Evolutionary conservation across 2,113 vertebrate species (phyloP).

Genomic region (Ammodramus savannarum): DNA sequence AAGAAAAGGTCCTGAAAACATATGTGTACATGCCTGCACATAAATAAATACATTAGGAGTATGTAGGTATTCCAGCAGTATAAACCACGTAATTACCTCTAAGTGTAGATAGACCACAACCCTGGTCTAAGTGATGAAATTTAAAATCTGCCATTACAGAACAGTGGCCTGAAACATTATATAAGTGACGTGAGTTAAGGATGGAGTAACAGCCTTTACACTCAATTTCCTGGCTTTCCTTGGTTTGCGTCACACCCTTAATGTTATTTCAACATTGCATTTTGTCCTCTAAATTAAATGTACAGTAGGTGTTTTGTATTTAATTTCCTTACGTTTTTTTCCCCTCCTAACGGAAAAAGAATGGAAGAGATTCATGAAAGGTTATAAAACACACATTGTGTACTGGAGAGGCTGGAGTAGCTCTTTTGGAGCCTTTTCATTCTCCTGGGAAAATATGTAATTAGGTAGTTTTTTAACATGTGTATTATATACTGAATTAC

Average conservation of each 20-base stretch:
- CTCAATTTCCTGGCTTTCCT: conserved; percentile 62
- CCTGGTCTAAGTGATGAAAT: conserved; percentile 5
- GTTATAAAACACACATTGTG: conserved; percentile 75
- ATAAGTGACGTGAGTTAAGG: background rate
- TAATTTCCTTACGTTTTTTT: conserved; percentile 64
- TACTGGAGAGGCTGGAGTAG: conserved; percentile 52
- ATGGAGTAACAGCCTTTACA: conserved; percentile 38
- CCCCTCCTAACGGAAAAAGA: conserved; percentile 53
- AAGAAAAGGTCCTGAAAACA: background rate
- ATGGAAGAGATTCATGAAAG: conserved; percentile 62
- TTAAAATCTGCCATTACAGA: conserved; percentile 24
- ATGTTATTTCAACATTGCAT: conserved; percentile 69
- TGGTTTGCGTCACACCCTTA: conserved; percentile 55
- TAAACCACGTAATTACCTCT: background rate
- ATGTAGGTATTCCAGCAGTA: background rate
- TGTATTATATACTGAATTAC: conserved; percentile 62
- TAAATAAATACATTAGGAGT: background rate
- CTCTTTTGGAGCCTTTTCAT: conserved; percentile 71
- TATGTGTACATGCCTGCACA: background rate
- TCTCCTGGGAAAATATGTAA: conserved; percentile 75
- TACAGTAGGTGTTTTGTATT: conserved; percentile 77
- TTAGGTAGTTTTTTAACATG: conserved; percentile 62
- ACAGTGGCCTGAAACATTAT: background rate
- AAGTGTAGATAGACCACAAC: background rate
- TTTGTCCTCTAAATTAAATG: conserved; percentile 70